Evolutionary conservation across 2,888 invertebrate species (phyloP), one percentile per base, ranked within the genome.

Genomic region (Noctua pronuba): DNA sequence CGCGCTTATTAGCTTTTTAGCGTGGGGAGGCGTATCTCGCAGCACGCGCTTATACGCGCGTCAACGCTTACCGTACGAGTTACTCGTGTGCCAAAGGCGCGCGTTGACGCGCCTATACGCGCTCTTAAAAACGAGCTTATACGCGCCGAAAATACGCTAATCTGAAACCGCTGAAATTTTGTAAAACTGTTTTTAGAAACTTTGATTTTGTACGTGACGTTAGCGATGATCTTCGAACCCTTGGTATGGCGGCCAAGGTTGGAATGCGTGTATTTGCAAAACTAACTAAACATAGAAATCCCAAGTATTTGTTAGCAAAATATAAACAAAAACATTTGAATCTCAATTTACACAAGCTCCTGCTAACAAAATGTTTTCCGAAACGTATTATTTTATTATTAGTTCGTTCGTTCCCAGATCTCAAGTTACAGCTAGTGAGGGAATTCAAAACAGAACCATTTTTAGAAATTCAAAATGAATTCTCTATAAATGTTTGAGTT

Each of bases 401-500:
- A 72, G 66, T 75, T 58, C 70, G 66, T 75, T 58, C 70, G 75
- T 83, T 80, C 76, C 68, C 71, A 38, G 79, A 85, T 88, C 80
- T 79, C 69, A 68, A 71, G 77, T 82, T 72, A 79, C 77, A 71
- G 44, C 55, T 49, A 68, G 31, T 68, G 35, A 38, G 70, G 75
- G 82, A 86, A 78, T 87, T 70, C 77, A 79, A 82, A 82, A 86
- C 78, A 80, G 55, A 31, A 60, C 18, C 62, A 68, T 75, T 74
- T 46, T 73, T 82, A 55, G 65, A 82, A 79, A 79, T 75, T 78
- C 75, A 75, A 77, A 74, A 73, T 64, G 68, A 80, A 75, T 77
- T 75, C 67, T 86, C 64, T 79, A 73, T 73, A 75, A 82, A 84
- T 69, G 35, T 75, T 75, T 76, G 68, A 68, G 73, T 83, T 74